Evolutionary conservation across 2,113 vertebrate genomes (phyloP), one percentile per base, ranked within the genome.

Genomic region (Chaetorhynchus papuensis): DNA sequence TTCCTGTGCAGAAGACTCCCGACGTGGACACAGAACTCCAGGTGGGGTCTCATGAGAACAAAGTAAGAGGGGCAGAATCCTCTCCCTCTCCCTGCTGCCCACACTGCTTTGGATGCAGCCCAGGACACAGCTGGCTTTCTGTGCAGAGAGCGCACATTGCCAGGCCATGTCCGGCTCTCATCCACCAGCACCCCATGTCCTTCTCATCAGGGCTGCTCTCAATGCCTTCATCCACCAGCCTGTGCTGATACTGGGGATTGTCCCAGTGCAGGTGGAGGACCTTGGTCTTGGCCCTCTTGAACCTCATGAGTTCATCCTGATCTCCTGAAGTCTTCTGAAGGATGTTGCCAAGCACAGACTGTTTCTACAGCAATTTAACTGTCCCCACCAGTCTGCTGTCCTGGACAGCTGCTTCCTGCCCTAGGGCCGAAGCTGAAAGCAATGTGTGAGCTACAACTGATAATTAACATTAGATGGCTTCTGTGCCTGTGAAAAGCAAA

Each of bases 401-500:
- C 70, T 1, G 10, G 33, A 64, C 78, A 79, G 61, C 52, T 64
- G 56, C 81, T 64, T 42, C 35, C 52, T 82, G n/a, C 45, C 52
- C n/a, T 16, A 24, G 60, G 56, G 59, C 79, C 76, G 79, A 68
- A 90, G 61, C 41, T 69, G 77, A 65, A 87, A 37, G 4, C 28
- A 72, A 35, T 8, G 39, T 61, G 61, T 76, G 52, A 95, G 37
- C 41, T 61, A 69, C 53, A 87, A 44, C 12, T 76, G 65, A 39
- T 69, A 89, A 87, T 76, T 84, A 76, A 53, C 49, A 33, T 84
- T 37, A 76, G 52, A 30, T 45, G 42, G 33, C 39, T 86, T 89
- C 54, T 83, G 72, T 30, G 66, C 35, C 70, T 87, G 28, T 72
- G 70, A 71, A 79, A 94, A 84, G n/a, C 31, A 87, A 94, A 81